Evolutionary conservation across 2,113 vertebrate genomes (phyloP).

Genomic region (Todiramphus chloris): DNA sequence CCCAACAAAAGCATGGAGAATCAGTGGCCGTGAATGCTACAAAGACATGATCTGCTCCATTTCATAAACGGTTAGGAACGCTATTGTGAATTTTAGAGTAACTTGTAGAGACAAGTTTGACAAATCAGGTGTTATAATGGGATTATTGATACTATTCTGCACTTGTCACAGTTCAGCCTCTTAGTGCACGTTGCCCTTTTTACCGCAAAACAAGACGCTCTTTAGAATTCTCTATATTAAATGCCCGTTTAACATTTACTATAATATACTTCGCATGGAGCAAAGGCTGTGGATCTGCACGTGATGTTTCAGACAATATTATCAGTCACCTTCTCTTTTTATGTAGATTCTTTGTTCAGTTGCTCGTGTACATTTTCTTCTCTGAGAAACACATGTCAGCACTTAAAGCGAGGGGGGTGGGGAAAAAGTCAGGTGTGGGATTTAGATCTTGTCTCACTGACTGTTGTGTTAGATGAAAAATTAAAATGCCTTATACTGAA

Average conservation of each 20-base stretch:
- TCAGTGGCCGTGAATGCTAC: background rate
- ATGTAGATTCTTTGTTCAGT: background rate
- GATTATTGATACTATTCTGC: constrained; percentile 53
- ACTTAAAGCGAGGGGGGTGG: background rate
- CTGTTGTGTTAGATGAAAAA: background rate
- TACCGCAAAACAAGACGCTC: background rate
- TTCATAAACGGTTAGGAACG: constrained; percentile 2
- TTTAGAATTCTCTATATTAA: constrained; percentile 39
- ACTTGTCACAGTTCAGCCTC: background rate
- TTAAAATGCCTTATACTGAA: background rate
- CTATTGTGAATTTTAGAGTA: constrained; percentile 31
- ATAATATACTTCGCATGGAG: background rate
- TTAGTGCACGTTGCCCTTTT: background rate
- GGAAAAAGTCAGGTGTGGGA: background rate
- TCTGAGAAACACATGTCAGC: background rate
- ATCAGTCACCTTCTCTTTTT: background rate
- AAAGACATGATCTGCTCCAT: constrained; percentile 30
- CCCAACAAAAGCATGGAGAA: constrained; percentile 31
- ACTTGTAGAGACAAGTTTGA: constrained; percentile 55
- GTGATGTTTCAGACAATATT: background rate
- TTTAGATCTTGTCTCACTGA: background rate
- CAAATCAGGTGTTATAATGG: constrained; percentile 64
- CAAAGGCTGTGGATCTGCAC: background rate
- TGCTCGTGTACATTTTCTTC: background rate
- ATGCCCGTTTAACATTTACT: constrained; percentile 3